A percentile compares a stretch with the other conserved stretches of the same genome.
phyloP scores from a whole-genome alignment of 2,888 invertebrate genomes.

The Leucozona laternaria region DNA sequence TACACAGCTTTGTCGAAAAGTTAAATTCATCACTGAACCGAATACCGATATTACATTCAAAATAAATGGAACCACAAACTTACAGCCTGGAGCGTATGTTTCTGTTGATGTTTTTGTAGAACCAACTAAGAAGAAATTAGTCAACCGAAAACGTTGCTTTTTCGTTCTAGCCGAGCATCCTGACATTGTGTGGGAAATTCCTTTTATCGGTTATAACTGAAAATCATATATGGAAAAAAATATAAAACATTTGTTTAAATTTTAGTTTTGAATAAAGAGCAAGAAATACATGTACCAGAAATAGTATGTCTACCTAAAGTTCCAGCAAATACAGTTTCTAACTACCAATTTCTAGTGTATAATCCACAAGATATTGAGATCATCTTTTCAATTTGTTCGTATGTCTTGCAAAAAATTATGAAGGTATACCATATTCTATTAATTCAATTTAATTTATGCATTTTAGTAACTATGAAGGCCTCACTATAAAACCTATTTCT shows the following conservation, averaged over 20 bases:
- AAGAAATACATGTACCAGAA: constrained; percentile 29
- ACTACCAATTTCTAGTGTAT: constrained; percentile 51
- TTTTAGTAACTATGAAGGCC: constrained; percentile 18
- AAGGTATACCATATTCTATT: neutral
- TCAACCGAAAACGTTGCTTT: constrained; percentile 27
- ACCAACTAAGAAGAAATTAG: constrained; percentile 22
- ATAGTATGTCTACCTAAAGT: constrained; percentile 46
- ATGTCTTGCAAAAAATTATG: neutral
- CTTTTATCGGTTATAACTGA: constrained; percentile 36
- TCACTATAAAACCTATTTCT: constrained; percentile 4
- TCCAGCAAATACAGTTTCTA: constrained; percentile 40
- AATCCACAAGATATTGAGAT: constrained; percentile 29
- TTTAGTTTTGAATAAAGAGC: constrained; percentile 2
- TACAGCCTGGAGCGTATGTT: constrained; percentile 23
- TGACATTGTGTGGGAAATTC: constrained; percentile 60
- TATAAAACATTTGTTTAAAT: neutral
- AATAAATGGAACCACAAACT: constrained; percentile 23
- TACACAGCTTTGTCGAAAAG: constrained; percentile 34
- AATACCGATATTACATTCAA: constrained; percentile 32
- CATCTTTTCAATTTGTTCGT: constrained; percentile 18
- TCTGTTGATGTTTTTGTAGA: constrained; percentile 42
- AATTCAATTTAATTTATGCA: neutral
- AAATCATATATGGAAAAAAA: neutral
- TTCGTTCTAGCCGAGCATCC: constrained; percentile 53
- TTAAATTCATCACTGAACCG: constrained; percentile 38